Conservation (phyloP, 1,140 invertebrate species). For the Stegodyphus mimosarum region DNA sequence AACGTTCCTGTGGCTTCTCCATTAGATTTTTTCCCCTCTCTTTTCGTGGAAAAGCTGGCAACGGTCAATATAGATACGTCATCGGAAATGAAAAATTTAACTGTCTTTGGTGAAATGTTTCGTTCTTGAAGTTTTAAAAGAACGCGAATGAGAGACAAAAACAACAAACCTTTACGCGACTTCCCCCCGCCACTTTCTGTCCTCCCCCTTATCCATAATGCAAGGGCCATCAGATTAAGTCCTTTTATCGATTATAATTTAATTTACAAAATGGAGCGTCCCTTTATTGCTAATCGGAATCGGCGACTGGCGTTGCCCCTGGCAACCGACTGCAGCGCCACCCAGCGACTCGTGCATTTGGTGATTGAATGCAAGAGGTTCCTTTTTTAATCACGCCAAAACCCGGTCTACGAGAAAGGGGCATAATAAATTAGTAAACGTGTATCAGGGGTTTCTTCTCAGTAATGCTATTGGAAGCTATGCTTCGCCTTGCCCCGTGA, state of each 20-base stretch:
- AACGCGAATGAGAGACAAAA: conserved; percentile 6
- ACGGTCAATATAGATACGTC: conserved; percentile 51
- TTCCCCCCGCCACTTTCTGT: not conserved
- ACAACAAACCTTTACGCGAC: conserved; percentile 4
- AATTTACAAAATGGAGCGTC: conserved; percentile 61
- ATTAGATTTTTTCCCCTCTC: conserved; percentile 22
- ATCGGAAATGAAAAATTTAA: conserved; percentile 52
- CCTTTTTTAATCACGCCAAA: conserved; percentile 28
- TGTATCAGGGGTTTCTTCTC: not conserved
- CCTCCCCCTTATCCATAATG: conserved; percentile 40
- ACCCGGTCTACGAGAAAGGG: conserved; percentile 8
- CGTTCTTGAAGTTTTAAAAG: conserved; percentile 26
- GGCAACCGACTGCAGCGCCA: conserved; percentile 45
- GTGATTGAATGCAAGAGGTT: conserved; percentile 26
- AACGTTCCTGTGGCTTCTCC: conserved; percentile 10
- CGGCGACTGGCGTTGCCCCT: conserved; percentile 48
- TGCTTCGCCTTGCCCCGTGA: not conserved
- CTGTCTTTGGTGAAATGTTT: conserved; percentile 48
- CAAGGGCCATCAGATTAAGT: conserved; percentile 57
- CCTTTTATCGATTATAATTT: conserved; percentile 61
- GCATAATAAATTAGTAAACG: conserved; percentile 55
- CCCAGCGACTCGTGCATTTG: conserved; percentile 26
- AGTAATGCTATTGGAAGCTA: conserved; percentile 34
- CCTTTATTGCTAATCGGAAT: conserved; percentile 61
- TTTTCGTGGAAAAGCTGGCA: conserved; percentile 9